Percentiles rank a stretch among this genome's conserved stretches.
Evolutionary conservation across 2,888 invertebrate species (phyloP).

Genomic region (Agriopis aurantiaria): DNA sequence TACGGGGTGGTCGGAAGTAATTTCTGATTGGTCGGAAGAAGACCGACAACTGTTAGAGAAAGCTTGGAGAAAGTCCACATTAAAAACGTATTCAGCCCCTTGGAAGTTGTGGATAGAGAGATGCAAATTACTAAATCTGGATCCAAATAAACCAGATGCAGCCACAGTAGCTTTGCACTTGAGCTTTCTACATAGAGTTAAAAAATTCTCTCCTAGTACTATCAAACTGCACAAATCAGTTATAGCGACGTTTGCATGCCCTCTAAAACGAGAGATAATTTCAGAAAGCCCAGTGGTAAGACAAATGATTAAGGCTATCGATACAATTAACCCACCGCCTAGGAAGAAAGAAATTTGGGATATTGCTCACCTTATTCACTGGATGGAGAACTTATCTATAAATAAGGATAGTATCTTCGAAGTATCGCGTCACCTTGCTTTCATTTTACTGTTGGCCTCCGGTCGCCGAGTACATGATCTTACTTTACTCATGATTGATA

Average conservation of each 20-base stretch:
- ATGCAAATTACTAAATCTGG: neutral
- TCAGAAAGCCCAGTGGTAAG: too few relatives aligned
- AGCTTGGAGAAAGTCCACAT: conserved; percentile 40
- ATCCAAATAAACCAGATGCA: neutral
- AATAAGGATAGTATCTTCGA: too few relatives aligned
- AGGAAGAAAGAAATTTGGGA: too few relatives aligned
- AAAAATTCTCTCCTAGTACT: neutral
- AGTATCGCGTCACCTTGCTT: too few relatives aligned
- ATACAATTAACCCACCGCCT: too few relatives aligned
- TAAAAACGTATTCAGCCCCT: conserved; percentile 32
- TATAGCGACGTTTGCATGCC: neutral
- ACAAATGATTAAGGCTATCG: too few relatives aligned
- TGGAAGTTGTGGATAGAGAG: neutral
- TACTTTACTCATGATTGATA: too few relatives aligned
- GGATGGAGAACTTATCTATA: too few relatives aligned
- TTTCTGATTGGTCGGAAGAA: neutral
- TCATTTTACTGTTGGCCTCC: too few relatives aligned
- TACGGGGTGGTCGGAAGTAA: conserved; percentile 42
- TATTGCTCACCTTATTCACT: too few relatives aligned
- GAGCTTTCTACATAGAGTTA: neutral
- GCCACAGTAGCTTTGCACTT: neutral
- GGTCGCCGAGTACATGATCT: too few relatives aligned
- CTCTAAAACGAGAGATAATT: neutral
- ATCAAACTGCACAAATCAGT: conserved; percentile 7
- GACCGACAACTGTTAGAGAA: conserved; percentile 28